Conservation (phyloP, 2,113 vertebrate genomes). For the Limnothrissa miodon region DNA sequence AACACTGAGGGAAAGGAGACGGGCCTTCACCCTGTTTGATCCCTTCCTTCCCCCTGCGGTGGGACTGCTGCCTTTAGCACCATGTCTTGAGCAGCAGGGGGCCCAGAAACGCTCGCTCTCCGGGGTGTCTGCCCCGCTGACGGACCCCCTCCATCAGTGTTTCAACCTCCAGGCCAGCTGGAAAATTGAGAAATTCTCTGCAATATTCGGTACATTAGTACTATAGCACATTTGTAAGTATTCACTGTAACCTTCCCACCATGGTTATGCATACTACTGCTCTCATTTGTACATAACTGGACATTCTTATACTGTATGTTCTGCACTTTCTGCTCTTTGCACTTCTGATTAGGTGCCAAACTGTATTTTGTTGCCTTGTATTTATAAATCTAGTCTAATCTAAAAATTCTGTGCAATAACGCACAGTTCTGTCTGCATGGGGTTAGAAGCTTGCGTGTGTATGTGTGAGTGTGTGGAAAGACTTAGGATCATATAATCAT, state of each 20-base stretch:
- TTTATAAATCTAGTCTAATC: no score
- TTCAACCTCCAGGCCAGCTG: neutral
- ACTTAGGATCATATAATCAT: slow-evolving; percentile 13
- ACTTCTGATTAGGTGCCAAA: no score
- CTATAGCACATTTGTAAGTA: no score
- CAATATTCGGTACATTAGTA: no score
- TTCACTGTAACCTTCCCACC: no score
- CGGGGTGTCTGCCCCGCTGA: neutral
- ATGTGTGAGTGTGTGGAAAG: neutral
- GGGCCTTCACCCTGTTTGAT: neutral
- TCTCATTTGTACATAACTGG: no score
- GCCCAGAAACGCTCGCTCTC: neutral
- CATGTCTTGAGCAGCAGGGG: neutral
- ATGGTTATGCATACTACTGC: no score
- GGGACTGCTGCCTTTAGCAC: neutral
- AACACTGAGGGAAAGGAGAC: neutral
- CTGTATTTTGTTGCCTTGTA: no score
- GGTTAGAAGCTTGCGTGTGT: neutral
- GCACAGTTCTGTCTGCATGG: slow-evolving; percentile 8
- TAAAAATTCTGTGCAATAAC: neutral
- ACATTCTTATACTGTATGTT: no score
- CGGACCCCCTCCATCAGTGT: neutral
- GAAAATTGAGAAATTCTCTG: neutral
- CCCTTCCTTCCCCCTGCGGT: neutral
- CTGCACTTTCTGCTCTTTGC: no score